Evolutionary conservation across 2,797 vertebrate species (phyloP), one percentile per base, ranked within the genome.

Genomic region (Heliangelus exortis): DNA sequence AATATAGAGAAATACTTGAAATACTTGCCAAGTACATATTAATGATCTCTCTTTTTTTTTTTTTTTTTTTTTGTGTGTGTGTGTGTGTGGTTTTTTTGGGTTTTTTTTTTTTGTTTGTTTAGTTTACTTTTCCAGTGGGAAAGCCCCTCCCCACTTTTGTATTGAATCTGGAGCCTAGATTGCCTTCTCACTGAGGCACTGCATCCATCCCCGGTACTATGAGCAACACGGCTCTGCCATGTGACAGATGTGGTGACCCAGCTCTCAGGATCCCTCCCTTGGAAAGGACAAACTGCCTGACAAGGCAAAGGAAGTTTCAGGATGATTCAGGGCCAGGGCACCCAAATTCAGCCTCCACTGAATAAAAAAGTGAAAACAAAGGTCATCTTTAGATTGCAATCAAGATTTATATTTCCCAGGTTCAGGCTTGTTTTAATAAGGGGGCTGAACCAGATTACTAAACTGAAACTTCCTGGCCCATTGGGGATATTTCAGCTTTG

Each of bases 371-470:
- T 43, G n/a, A 91, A 94, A 91, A 77, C 87, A 90, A 94, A 95
- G 59, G 73, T 95, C 82, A 84, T 16, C 59, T 88, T 87, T 63
- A 86, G 69, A 95, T 88, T 91, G 91, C 55, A 85, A 78, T 91
- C 73, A 80, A 90, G 87, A 91, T 95, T 88, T 78, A 16, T 73
- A 84, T 84, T 93, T 90, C 45, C 55, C 66, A 88, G 33, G 79
- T 90, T 92, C 45, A 47, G 23, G 7, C 79, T 91, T 95, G 75
- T 91, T 95, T 95, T 91, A 95, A 68, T 77, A 89, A 87, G 50
- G 47, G 23, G 72, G 15, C 33, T 94, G 84, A 95, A 71, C 43
- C 54, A 83, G 47, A 58, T 15, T 87, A 25, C 54, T 89, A 61
- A 71, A 12, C 19, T 89, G 65, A 90, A 94, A 83, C 87, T 92